Percentiles rank a stretch among this genome's conserved stretches.
Evolutionary conservation across 2,797 vertebrate genomes (phyloP).

Genomic region (Poeciliopsis infans): DNA sequence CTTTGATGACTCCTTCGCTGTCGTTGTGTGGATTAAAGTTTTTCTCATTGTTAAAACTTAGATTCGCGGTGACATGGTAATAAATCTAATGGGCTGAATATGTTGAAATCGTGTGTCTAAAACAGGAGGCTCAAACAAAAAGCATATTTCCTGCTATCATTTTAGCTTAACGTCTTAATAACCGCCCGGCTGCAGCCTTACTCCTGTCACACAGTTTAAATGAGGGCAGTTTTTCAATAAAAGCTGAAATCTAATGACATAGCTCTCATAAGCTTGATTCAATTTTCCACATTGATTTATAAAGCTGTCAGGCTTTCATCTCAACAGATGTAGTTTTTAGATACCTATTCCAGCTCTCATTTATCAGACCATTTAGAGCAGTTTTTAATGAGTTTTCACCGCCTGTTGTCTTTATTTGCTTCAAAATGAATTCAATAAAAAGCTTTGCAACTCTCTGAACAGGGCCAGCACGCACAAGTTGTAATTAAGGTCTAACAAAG

Average conservation of each 20-base stretch:
- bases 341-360: slow-evolving; percentile 45
- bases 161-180: slow-evolving; percentile 23
- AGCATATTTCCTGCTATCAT: slow-evolving; percentile 8
- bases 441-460: slow-evolving; percentile 54
- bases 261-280: slow-evolving; percentile 45
- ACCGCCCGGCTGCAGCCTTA: neutral
- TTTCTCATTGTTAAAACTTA: slow-evolving; percentile 39
- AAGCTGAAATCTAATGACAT: slow-evolving; percentile 38
- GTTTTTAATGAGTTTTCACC: slow-evolving; percentile 63
- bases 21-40: slow-evolving; percentile 33
- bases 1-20: slow-evolving; percentile 48
- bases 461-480: slow-evolving; percentile 39
- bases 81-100: slow-evolving; percentile 17
- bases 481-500: slow-evolving; percentile 64
- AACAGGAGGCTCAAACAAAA: slow-evolving; percentile 19
- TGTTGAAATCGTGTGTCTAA: neutral
- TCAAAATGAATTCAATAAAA: slow-evolving; percentile 66
- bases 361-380: slow-evolving; percentile 56
- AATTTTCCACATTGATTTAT: slow-evolving; percentile 58
- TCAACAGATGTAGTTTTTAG: slow-evolving; percentile 42
- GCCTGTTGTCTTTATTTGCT: slow-evolving; percentile 64
- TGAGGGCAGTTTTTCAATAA: slow-evolving; percentile 27
- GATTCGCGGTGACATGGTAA: slow-evolving; percentile 10
- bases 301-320: slow-evolving; percentile 43
- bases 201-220: slow-evolving; percentile 18